phyloP scores from a whole-genome alignment of 2,113 vertebrate genomes.

The Rutilus rutilus region DNA sequence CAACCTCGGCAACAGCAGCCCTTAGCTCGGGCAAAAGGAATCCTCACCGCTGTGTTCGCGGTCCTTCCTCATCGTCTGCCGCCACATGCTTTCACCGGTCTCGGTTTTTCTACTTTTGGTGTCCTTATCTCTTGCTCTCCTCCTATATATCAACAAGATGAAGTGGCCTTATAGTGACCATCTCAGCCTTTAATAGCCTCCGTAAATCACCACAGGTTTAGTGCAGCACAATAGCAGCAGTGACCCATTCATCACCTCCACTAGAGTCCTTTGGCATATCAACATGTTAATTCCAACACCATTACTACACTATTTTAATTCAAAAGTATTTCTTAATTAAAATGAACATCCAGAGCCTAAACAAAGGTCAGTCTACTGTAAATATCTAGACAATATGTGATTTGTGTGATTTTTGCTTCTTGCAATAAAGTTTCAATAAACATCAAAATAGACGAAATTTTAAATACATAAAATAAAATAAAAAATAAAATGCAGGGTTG shows the following conservation, averaged over 20 bases:
- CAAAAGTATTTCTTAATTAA: not conserved
- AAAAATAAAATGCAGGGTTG: not conserved
- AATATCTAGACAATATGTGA: not conserved
- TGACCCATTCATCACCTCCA: conserved; percentile 69
- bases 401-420: not conserved
- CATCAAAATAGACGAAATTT: not conserved
- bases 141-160: conserved; percentile 73
- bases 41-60: conserved; percentile 17
- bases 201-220: conserved; percentile 72
- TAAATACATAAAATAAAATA: too few species aligned
- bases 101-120: conserved; percentile 43
- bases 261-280: conserved; percentile 65
- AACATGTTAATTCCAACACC: conserved; percentile 71
- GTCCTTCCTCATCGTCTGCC: not conserved
- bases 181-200: conserved; percentile 75
- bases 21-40: conserved; percentile 44
- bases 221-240: conserved; percentile 55
- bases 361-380: not conserved
- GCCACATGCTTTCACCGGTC: conserved; percentile 34
- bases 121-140: conserved; percentile 51
- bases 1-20: not conserved
- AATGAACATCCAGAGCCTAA: not conserved
- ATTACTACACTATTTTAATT: conserved; percentile 53
- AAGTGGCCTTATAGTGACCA: conserved; percentile 73
- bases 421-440: not conserved